Evolutionary conservation across 1,140 invertebrate genomes (phyloP).

Genomic region (Camponotus vicinus): DNA sequence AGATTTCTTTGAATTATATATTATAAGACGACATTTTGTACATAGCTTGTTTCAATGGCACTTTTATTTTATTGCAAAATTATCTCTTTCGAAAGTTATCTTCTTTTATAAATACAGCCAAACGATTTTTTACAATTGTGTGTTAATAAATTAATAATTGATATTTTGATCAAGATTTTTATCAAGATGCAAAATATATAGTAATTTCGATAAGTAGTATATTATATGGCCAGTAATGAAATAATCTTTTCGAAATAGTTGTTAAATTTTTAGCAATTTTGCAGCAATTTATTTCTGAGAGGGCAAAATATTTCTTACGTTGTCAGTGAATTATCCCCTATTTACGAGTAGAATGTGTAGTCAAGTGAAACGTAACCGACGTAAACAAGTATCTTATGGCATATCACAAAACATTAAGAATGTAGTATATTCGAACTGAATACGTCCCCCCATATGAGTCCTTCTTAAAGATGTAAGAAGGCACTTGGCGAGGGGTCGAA

Average conservation of each 20-base stretch:
- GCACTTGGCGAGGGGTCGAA: constrained; percentile 38
- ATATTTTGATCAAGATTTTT: too few species aligned
- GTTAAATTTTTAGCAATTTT: constrained; percentile 22
- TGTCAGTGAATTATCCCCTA: constrained; percentile 54
- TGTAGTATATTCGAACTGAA: constrained; percentile 48
- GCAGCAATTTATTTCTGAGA: background rate
- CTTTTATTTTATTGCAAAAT: too few species aligned
- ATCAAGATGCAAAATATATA: background rate
- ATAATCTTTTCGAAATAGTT: constrained; percentile 6
- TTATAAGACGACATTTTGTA: too few species aligned
- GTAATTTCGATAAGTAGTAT: background rate
- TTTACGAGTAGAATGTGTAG: constrained; percentile 65
- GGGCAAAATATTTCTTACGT: constrained; percentile 58
- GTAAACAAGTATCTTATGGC: constrained; percentile 59
- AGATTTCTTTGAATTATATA: too few species aligned
- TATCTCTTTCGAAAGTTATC: too few species aligned
- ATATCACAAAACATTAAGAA: constrained; percentile 68
- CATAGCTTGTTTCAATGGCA: too few species aligned
- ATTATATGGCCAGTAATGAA: background rate
- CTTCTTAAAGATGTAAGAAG: constrained; percentile 54
- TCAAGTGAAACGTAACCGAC: constrained; percentile 50
- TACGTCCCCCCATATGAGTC: background rate
- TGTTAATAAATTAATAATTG: too few species aligned
- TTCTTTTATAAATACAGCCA: too few species aligned
- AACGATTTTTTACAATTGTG: too few species aligned